Percentiles rank a stretch among this genome's conserved stretches.
Conservation (phyloP, 1,140 invertebrate genomes). For the Camponotus pennsylvanicus region DNA sequence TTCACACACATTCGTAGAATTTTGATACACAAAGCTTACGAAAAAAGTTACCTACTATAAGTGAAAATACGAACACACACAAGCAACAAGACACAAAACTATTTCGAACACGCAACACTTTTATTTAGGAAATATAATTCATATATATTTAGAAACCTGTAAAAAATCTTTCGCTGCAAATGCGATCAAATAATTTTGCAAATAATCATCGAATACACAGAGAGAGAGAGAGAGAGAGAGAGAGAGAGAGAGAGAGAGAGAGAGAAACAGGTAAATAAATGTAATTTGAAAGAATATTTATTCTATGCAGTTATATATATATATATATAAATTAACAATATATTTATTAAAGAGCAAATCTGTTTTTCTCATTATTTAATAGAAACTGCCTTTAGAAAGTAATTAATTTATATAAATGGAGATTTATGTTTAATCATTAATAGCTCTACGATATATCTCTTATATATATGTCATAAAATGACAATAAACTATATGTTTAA, state of each 20-base stretch:
- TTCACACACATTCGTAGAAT: conserved; percentile 70
- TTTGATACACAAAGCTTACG: conserved; percentile 76
- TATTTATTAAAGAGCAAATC: not conserved
- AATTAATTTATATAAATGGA: not conserved
- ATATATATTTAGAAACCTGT: not conserved
- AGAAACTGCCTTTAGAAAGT: not conserved
- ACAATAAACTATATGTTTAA: not conserved
- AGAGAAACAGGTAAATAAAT: not conserved
- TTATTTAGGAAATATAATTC: not conserved
- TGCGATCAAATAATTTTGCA: not conserved
- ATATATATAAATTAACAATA: not conserved
- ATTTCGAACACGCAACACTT: conserved; percentile 23
- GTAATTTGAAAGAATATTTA: not conserved
- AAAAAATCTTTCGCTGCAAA: not conserved
- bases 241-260: too few species aligned
- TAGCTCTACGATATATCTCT: not conserved
- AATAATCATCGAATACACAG: not conserved
- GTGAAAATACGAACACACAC: conserved; percentile 24
- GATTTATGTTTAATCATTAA: not conserved
- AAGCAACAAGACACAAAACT: conserved; percentile 22
- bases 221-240: too few species aligned
- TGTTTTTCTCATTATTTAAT: not conserved
- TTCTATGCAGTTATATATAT: too few species aligned
- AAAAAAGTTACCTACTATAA: conserved; percentile 68
- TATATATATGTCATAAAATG: not conserved